A percentile compares a stretch with the other conserved stretches of the same genome.
Evolutionary conservation across 2,113 vertebrate genomes (phyloP).

Genomic region (Lepisosteus osseus): DNA sequence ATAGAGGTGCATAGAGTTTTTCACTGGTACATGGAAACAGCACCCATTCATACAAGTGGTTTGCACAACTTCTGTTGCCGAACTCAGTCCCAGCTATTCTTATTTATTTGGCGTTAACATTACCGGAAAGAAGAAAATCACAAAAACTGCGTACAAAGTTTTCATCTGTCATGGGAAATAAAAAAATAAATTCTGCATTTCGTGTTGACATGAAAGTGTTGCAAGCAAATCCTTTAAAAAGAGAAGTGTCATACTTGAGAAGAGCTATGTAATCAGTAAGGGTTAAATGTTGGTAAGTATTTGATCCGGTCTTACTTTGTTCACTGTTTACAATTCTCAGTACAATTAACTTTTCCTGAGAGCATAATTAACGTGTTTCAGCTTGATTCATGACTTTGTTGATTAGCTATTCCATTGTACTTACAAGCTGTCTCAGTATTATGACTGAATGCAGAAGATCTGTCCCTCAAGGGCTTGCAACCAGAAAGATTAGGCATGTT

Average conservation of each 20-base stretch:
- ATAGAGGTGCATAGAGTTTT: too few species aligned
- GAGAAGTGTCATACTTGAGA: neutral
- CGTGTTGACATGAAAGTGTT: too few species aligned
- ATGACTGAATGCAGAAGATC: neutral
- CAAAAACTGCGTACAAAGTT: too few species aligned
- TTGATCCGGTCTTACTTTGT: slow-evolving; percentile 3
- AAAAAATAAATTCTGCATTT: too few species aligned
- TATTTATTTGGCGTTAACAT: too few species aligned
- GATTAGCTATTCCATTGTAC: slow-evolving; percentile 26
- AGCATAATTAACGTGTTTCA: slow-evolving; percentile 21
- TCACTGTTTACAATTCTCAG: slow-evolving; percentile 10
- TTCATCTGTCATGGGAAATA: too few species aligned
- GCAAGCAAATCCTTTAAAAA: neutral
- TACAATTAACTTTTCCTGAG: neutral
- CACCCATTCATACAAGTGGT: too few species aligned
- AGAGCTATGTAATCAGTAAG: neutral
- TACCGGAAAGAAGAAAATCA: too few species aligned
- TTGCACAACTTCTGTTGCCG: too few species aligned
- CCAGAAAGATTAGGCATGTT: neutral
- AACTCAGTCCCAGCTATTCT: too few species aligned
- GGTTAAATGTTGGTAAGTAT: neutral
- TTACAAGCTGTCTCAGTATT: slow-evolving; percentile 14
- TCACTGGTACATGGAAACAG: too few species aligned
- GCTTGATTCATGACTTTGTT: slow-evolving; percentile 10
- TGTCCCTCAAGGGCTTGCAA: neutral